Evolutionary conservation across 2,888 invertebrate genomes (phyloP).

Genomic region (Perizoma flavofasciatum): DNA sequence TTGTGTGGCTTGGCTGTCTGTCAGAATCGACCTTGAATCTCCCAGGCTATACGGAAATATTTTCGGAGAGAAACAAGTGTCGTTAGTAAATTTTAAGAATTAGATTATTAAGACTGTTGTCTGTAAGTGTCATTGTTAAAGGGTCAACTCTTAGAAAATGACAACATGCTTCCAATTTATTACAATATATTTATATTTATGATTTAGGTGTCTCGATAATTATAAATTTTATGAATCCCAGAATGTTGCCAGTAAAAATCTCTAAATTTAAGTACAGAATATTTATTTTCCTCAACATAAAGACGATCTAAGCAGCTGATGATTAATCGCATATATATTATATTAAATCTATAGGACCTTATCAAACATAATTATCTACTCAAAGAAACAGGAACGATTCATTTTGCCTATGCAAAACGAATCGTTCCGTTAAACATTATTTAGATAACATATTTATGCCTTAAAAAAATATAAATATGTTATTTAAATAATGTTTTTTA

Average conservation of each 20-base stretch:
- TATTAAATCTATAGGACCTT: constrained; percentile 14
- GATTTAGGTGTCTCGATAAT: no score
- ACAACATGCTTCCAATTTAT: constrained; percentile 30
- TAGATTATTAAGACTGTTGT: constrained; percentile 55
- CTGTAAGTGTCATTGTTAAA: constrained; percentile 45
- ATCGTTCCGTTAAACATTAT: no score
- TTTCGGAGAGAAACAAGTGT: constrained; percentile 60
- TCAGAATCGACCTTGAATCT: constrained; percentile 77
- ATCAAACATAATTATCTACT: constrained; percentile 27
- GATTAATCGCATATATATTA: constrained; percentile 8
- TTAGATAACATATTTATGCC: no score
- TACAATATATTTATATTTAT: background rate
- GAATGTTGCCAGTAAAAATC: constrained; percentile 40
- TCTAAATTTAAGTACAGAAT: background rate
- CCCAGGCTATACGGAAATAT: constrained; percentile 80
- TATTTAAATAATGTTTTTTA: background rate
- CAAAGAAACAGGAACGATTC: constrained; percentile 22
- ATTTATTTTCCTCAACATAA: background rate
- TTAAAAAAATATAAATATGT: constrained; percentile 2
- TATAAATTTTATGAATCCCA: constrained; percentile 12
- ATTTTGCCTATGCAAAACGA: no score
- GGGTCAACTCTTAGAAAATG: constrained; percentile 29
- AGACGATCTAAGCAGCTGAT: constrained; percentile 17
- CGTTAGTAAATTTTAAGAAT: constrained; percentile 51
- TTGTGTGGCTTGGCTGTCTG: constrained; percentile 63